These are phyloP conservation scores for Plumapathes pennacea DNA, from an alignment of 92 coral and sea anemone species.

Conservation along the genomic window DNA sequence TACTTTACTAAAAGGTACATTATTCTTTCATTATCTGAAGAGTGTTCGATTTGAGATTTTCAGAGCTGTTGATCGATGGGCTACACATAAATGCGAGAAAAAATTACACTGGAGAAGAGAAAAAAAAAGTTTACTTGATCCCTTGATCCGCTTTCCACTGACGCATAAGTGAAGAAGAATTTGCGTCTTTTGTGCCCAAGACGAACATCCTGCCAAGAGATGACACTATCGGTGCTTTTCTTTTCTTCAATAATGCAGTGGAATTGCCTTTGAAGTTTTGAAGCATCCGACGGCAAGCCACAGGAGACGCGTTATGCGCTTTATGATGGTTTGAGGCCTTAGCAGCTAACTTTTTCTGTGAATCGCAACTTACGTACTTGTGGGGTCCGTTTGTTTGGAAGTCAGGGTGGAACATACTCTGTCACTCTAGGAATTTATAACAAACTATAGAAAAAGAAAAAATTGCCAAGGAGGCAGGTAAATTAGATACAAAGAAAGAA, in stretches of 20 bases:
- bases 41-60: constrained; percentile 61
- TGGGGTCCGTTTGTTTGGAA: too few species aligned
- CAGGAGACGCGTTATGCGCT: too few species aligned
- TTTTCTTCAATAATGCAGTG: constrained; percentile 14
- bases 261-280: too few species aligned
- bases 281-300: too few species aligned
- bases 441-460: too few species aligned
- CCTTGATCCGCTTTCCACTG: constrained; percentile 38
- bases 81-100: constrained; percentile 29
- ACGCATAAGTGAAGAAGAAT: constrained; percentile 38
- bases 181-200: constrained; percentile 28
- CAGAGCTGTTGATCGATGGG: constrained; percentile 64
- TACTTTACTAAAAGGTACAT: constrained; percentile 69
- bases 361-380: too few species aligned
- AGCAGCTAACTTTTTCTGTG: too few species aligned
- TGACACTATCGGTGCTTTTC: constrained; percentile 13
- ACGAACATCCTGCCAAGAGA: constrained; percentile 8
- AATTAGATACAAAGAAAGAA: constrained; percentile 2
- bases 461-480: constrained; percentile 4
- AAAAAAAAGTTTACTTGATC: constrained; percentile 20
- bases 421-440: too few species aligned
- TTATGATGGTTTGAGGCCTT: too few species aligned
- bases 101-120: constrained; percentile 19
- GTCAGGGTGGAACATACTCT: too few species aligned
- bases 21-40: constrained; percentile 44